Evolutionary conservation across 2,888 invertebrate genomes (phyloP).

Genomic region (Euspilapteryx auroguttella): DNA sequence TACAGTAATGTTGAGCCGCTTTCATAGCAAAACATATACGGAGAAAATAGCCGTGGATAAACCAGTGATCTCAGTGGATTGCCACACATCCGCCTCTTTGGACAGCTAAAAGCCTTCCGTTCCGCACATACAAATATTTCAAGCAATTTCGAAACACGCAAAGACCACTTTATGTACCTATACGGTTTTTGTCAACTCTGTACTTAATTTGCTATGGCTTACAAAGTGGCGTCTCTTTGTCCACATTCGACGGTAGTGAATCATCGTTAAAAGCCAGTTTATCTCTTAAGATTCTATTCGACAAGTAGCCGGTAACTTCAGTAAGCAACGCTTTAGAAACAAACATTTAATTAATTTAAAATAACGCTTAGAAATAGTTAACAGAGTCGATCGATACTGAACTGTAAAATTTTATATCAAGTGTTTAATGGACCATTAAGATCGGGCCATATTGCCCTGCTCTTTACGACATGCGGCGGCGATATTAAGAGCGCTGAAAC

Average conservation of each 20-base stretch:
- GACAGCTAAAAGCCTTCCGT: constrained; percentile 47
- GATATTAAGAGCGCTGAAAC: constrained; percentile 18
- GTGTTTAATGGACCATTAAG: constrained; percentile 33
- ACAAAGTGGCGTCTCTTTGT: too few relatives aligned
- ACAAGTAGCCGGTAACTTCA: too few relatives aligned
- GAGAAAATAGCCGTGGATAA: constrained; percentile 15
- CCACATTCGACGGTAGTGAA: too few relatives aligned
- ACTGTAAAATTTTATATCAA: constrained; percentile 17
- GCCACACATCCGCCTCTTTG: constrained; percentile 44
- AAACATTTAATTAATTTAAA: too few relatives aligned
- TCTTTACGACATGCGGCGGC: constrained; percentile 28
- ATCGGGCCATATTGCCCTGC: background rate
- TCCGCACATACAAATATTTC: constrained; percentile 47
- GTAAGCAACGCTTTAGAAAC: too few relatives aligned
- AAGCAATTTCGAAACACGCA: constrained; percentile 31
- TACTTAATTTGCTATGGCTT: constrained; percentile 38
- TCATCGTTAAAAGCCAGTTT: too few relatives aligned
- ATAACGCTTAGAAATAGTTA: too few relatives aligned
- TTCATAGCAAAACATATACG: too few relatives aligned
- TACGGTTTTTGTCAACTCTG: constrained; percentile 48
- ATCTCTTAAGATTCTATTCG: too few relatives aligned
- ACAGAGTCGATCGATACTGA: too few relatives aligned
- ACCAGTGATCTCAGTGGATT: constrained; percentile 14
- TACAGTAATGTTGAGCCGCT: too few relatives aligned
- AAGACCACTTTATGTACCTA: too few relatives aligned